Evolutionary conservation across 2,888 invertebrate genomes (phyloP), one percentile per base, ranked within the genome.

Genomic region (Leucoma salicis): DNA sequence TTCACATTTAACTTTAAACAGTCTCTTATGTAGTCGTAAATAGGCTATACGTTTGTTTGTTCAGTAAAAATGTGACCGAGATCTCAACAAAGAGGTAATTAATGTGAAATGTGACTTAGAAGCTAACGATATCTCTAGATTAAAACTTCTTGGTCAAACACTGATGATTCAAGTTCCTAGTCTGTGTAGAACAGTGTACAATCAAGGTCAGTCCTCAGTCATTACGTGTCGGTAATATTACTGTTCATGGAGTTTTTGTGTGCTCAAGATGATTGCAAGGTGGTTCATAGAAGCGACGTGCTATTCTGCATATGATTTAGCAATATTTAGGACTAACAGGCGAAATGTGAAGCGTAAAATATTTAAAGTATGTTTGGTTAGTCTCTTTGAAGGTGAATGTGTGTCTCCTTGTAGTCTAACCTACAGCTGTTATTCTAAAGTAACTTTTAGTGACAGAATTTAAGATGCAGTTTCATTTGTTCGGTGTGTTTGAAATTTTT

Each of bases 181-280:
- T 46, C 32, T 46, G 53, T 41, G 41, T 62, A 57, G 53, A 59
- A 39, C 33, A 53, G 58, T 59, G 57, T 57, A 54, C 55, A 47
- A 40, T 55, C 78, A 81, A 82, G 83, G 84, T 77, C 73, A 64
- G 72, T 72, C 35, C 83, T 77, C 73, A 64, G 72, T 72, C 35
- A 36, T 54, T 50, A 63, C 63, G 66, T 66, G 58, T 43, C 42
- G 3, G 43, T 53, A 56, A 59, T 57, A 57, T 46, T 45, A 53
- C 55, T 65, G 55, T 57, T 57, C 18, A 35, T 58, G 51, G 55
- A 61, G 58, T 57, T 59, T 61, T 58, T 49, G 53, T 59, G 50
- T 44, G 52, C 25, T 46, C 39, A 39, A 34, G 39, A 75, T 77
- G 74, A 56, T 82, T 35, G 68, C 71, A 14, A 72, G 72, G 55